Evolutionary conservation across 2,797 vertebrate genomes (phyloP).

Genomic region (Melanotaenia pygmaea): DNA sequence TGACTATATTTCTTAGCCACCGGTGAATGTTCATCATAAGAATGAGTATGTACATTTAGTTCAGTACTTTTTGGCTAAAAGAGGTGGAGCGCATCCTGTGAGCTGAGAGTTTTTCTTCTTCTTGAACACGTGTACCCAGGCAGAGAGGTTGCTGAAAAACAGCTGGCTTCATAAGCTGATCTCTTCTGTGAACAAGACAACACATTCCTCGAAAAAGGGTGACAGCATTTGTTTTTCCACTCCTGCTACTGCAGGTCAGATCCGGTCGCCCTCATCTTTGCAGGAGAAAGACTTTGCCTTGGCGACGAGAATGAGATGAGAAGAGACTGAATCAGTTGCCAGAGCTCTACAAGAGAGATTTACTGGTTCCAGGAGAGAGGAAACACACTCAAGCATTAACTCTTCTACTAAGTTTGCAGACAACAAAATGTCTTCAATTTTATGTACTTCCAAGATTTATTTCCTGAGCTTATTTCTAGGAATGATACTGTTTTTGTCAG

Average conservation of each 20-base stretch:
- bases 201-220: conserved; percentile 60
- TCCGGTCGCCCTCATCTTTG: background rate
- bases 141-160: conserved; percentile 22
- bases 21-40: background rate
- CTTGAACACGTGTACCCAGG: conserved; percentile 5
- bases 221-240: conserved; percentile 48
- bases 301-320: background rate
- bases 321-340: background rate
- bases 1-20: background rate
- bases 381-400: background rate
- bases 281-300: background rate
- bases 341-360: conserved; percentile 18
- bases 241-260: conserved; percentile 1
- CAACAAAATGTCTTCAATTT: conserved; percentile 20
- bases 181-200: conserved; percentile 47
- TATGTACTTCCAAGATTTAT: conserved; percentile 40
- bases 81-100: background rate
- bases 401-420: conserved; percentile 11
- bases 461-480: conserved; percentile 43
- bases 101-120: background rate
- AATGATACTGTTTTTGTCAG: conserved; percentile 27
- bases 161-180: conserved; percentile 33
- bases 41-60: background rate
- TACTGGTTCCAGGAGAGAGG: conserved; percentile 19
- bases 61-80: background rate